Conservation (phyloP, 2,113 vertebrate species). For the Malurus elegans region DNA sequence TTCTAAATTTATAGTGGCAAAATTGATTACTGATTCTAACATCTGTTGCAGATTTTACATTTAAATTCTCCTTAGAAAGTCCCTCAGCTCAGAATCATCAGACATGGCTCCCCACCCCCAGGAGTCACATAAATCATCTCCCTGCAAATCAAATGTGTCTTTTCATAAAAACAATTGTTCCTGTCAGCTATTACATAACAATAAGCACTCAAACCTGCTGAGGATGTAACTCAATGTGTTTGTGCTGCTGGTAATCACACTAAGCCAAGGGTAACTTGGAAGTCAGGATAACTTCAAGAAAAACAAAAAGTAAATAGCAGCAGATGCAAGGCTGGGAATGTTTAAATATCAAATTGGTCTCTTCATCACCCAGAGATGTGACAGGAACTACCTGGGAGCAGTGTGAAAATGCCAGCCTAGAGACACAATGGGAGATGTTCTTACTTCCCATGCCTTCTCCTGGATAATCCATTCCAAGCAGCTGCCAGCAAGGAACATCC, state of each 20-base stretch:
- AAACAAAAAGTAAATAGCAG: not conserved
- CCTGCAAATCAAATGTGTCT: not conserved
- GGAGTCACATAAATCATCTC: not conserved
- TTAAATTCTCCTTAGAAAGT: slow-evolving; percentile 36
- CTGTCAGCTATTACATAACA: not conserved
- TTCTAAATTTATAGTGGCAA: slow-evolving; percentile 38
- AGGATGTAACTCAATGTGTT: not conserved
- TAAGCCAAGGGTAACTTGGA: not conserved
- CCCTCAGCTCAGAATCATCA: slow-evolving; percentile 2
- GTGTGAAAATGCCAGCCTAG: not conserved
- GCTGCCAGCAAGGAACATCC: not conserved
- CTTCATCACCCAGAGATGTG: not conserved
- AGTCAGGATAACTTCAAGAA: not conserved
- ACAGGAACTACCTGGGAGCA: not conserved
- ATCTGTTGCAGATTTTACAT: slow-evolving; percentile 53
- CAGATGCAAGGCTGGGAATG: not conserved
- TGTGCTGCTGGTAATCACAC: not conserved
- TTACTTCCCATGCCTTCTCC: not conserved
- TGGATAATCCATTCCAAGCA: not conserved
- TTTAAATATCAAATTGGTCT: not conserved
- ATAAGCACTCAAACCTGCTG: not conserved
- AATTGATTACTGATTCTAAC: slow-evolving; percentile 56
- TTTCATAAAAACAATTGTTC: not conserved
- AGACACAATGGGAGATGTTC: rapidly evolving
- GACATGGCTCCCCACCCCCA: not conserved